Evolutionary conservation across 2,888 invertebrate genomes (phyloP).

Genomic region (Branchellion lobata): DNA sequence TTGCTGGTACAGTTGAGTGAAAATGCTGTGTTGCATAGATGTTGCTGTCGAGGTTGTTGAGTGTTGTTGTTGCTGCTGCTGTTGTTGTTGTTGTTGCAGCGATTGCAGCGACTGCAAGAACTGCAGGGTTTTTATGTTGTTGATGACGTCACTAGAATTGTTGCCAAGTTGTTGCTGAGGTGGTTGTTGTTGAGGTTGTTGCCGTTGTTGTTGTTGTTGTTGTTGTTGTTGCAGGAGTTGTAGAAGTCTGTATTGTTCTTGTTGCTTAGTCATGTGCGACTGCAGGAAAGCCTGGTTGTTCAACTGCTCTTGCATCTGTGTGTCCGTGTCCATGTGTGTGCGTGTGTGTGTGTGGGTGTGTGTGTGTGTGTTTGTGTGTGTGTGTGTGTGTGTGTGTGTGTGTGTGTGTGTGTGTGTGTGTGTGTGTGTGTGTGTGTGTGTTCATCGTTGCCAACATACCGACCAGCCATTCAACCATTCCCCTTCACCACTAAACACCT

Average conservation of each 20-base stretch:
- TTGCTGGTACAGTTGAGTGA: conserved; percentile 4
- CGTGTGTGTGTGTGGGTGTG: background rate
- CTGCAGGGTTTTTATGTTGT: too few species aligned
- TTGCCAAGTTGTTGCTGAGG: background rate
- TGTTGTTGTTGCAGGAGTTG: conserved; percentile 4
- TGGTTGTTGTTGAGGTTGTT: background rate
- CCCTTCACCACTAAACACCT: background rate
- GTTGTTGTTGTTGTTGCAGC: too few species aligned
- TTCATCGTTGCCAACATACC: background rate
- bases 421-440: conserved; percentile 4
- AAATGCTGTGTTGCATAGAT: background rate
- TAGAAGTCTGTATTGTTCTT: background rate
- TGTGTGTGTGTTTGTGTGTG: background rate
- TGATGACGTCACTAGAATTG: too few species aligned
- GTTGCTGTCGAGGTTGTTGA: background rate
- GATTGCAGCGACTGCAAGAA: too few species aligned
- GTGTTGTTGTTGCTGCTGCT: background rate
- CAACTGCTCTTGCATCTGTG: background rate
- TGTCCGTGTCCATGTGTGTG: background rate
- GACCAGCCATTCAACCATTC: conserved; percentile 1
- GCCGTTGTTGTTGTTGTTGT: background rate
- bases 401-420: conserved; percentile 13
- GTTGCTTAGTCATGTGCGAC: background rate
- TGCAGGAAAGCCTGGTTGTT: background rate
- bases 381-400: conserved; percentile 1